Conservation (phyloP, 2,113 vertebrate species). For the Solea solea region DNA sequence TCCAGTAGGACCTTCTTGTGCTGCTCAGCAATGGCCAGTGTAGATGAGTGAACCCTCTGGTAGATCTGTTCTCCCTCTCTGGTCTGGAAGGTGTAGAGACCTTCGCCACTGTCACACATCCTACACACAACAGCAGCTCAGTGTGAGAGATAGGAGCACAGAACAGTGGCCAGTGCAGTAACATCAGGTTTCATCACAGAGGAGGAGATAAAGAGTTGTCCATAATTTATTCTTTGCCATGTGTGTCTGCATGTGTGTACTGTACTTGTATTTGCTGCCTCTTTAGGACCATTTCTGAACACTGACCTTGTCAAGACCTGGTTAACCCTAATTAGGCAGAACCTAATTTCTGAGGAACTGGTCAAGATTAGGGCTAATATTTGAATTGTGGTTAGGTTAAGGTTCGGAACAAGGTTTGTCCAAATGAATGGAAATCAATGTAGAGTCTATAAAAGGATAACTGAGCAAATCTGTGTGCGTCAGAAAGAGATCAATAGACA, state of each 20-base stretch:
- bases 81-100: constrained; percentile 97
- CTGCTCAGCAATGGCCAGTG: constrained; percentile 92
- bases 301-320: too few relatives aligned
- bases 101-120: constrained; percentile 95
- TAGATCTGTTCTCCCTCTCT: constrained; percentile 97
- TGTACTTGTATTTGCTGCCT: not conserved
- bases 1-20: constrained; percentile 94
- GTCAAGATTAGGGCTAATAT: too few relatives aligned
- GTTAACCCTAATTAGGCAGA: too few relatives aligned
- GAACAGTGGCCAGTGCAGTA: not conserved
- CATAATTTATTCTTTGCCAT: constrained; percentile 62
- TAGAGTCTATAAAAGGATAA: too few relatives aligned
- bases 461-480: too few relatives aligned
- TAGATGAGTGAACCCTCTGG: constrained; percentile 94
- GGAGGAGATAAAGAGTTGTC: constrained; percentile 62
- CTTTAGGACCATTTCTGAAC: too few relatives aligned
- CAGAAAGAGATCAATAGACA: too few relatives aligned
- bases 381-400: too few relatives aligned
- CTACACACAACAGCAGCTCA: constrained; percentile 69
- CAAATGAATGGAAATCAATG: too few relatives aligned
- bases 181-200: constrained; percentile 62
- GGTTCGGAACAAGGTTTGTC: too few relatives aligned
- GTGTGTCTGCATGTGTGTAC: not conserved
- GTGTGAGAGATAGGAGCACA: not conserved
- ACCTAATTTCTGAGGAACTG: too few relatives aligned